Evolutionary conservation across 2,888 invertebrate genomes (phyloP).

Genomic region (Dendrolimus pini): DNA sequence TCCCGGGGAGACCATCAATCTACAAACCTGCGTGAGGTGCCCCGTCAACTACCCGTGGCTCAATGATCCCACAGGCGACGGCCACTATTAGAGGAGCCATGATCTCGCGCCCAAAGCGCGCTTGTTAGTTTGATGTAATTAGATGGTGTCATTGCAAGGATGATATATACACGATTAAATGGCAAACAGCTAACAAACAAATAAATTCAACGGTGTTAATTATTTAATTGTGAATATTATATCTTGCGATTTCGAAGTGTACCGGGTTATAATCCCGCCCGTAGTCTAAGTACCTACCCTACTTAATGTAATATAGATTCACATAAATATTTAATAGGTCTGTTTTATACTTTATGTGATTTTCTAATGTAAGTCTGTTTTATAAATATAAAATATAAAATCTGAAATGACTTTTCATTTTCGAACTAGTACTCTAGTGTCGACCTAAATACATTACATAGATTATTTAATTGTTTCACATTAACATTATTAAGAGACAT

Average conservation of each 20-base stretch:
- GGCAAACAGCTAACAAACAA: slow-evolving; percentile 4
- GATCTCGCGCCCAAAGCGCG: slow-evolving; percentile 67
- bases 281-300: slow-evolving; percentile 74
- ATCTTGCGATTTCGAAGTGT: slow-evolving; percentile 64
- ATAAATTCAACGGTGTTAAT: slow-evolving; percentile 7
- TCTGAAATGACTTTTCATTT: neutral
- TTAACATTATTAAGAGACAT: no score
- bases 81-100: slow-evolving; percentile 82
- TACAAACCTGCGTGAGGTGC: slow-evolving; percentile 95
- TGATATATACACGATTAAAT: slow-evolving; percentile 48
- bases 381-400: slow-evolving; percentile 61
- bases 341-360: slow-evolving; percentile 75
- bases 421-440: no score
- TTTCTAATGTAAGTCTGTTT: slow-evolving; percentile 75
- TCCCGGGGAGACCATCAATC: slow-evolving; percentile 94
- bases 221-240: slow-evolving; percentile 50
- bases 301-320: slow-evolving; percentile 75
- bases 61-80: slow-evolving; percentile 93
- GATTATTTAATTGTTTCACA: no score
- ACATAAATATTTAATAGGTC: slow-evolving; percentile 76
- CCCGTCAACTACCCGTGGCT: slow-evolving; percentile 97
- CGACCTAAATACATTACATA: no score
- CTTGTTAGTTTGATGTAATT: slow-evolving; percentile 58
- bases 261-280: slow-evolving; percentile 75
- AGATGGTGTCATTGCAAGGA: slow-evolving; percentile 50